Percentiles rank a stretch among this genome's conserved stretches.
Evolutionary conservation across 2,113 vertebrate species (phyloP).

Genomic region (Mustela nigripes): DNA sequence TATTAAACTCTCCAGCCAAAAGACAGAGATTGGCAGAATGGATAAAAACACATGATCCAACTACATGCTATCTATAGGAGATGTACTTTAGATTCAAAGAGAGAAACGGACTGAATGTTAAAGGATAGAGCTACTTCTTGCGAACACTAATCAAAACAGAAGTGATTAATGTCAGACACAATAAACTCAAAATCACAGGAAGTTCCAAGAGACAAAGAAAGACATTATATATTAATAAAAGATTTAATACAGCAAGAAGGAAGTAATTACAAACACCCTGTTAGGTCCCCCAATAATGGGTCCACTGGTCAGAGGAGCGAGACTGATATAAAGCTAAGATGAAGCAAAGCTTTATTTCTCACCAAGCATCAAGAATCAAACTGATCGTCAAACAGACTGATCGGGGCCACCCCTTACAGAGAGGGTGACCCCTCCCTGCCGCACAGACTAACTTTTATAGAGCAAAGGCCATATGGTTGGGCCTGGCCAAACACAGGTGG

Average conservation of each 20-base stretch:
- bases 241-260: background rate
- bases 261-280: background rate
- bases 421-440: too few species aligned
- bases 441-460: too few species aligned
- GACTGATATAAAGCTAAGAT: too few species aligned
- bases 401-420: too few species aligned
- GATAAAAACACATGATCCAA: background rate
- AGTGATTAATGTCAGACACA: background rate
- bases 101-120: background rate
- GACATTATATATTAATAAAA: background rate
- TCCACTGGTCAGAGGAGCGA: too few species aligned
- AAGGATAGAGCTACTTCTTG: background rate
- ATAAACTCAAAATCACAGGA: background rate
- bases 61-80: background rate
- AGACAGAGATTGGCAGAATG: background rate
- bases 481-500: too few species aligned
- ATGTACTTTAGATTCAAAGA: background rate
- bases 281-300: too few species aligned
- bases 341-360: too few species aligned
- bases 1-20: background rate
- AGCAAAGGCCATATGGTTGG: too few species aligned
- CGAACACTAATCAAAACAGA: background rate
- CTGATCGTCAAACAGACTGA: too few species aligned
- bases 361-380: too few species aligned
- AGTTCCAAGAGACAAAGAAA: background rate